Evolutionary conservation across 2,113 vertebrate genomes (phyloP).

Genomic region (Rattus rattus): DNA sequence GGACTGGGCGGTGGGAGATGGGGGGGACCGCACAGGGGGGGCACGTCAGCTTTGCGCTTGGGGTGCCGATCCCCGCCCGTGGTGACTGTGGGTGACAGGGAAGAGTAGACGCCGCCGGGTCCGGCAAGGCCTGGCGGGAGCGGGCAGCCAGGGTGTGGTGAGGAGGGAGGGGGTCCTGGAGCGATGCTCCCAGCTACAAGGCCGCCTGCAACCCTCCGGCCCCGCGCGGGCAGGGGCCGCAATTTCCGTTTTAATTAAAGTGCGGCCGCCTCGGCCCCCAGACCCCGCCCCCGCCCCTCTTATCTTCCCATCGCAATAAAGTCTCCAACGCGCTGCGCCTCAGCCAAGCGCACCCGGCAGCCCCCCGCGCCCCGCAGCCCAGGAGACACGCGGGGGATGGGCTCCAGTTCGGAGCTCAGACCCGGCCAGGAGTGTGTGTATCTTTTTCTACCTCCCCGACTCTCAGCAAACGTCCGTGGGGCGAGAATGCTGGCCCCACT

Average conservation of each 20-base stretch:
- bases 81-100: constrained; percentile 64
- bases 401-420: background rate
- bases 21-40: constrained; percentile 60
- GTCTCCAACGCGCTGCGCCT: constrained; percentile 69
- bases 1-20: constrained; percentile 92
- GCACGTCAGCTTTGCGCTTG: constrained; percentile 73
- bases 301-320: constrained; percentile 83
- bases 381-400: constrained; percentile 78
- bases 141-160: constrained; percentile 69
- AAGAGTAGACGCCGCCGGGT: constrained; percentile 60
- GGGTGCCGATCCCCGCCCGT: constrained; percentile 78
- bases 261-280: constrained; percentile 74
- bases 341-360: constrained; percentile 79
- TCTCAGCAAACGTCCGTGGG: constrained; percentile 92
- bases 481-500: background rate
- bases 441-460: constrained; percentile 93
- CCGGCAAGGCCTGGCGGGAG: constrained; percentile 72
- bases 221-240: constrained; percentile 78
- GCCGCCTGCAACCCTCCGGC: constrained; percentile 65
- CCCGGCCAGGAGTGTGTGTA: constrained; percentile 31
- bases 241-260: constrained; percentile 85
- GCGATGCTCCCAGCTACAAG: constrained; percentile 58
- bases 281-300: constrained; percentile 79
- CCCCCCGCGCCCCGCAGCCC: constrained; percentile 76
- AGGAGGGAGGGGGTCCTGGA: constrained; percentile 61